Base-by-base conservation (phyloP, 2,888 invertebrate genomes). In the Cephus pygmeus region DNA sequence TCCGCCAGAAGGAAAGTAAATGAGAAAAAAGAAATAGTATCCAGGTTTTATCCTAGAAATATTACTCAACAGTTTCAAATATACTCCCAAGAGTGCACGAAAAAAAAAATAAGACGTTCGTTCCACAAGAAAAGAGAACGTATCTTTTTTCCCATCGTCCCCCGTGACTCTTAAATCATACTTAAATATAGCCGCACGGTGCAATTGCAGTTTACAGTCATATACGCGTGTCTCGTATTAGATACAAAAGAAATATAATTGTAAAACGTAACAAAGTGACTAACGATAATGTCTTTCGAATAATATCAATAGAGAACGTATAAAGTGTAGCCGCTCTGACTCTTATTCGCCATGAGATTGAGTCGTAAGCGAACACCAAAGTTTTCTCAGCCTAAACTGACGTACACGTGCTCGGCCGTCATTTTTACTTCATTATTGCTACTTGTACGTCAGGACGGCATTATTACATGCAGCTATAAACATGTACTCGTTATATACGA, bases 251-350 rank as follows among this genome's bases (percentile, higher is more conserved):
- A 34, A 81, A 79, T 82, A 80, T 80, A 81, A 80, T 83, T 82
- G 80, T 79, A 82, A 83, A 82, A 83, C 81, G 81, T 83, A 83
- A 83, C 83, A 83, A 83, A 83, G 75, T 81, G 73, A 79, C 40
- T 81, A 82, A 81, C 69, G 75, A 81, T 81, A 82, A 82, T 79
- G 79, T 82, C 80, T 75, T 33, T 34, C 68, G 35, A 56, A 75
- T 79, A 81, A 82, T 82, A 79, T 82, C 81, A 76, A 77, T 81
- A 81, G 34, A 31, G 56, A 56, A 56, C 56, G 23, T 56, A 56
- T 56, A 56, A 56, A 56, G 56, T 56, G 23, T 15, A 56, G 23
- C 56, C 23, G 23, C 23, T 9, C 23, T 56, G 56, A 56, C 56
- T 56, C 56, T 56, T 56, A 56, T 23, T 56, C 56, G 23, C 56